Percentiles rank a stretch among this genome's conserved stretches.
These are phyloP conservation scores for Todiramphus saurophagus DNA, from an alignment of 2,113 vertebrate species.

Conservation along the genomic window DNA sequence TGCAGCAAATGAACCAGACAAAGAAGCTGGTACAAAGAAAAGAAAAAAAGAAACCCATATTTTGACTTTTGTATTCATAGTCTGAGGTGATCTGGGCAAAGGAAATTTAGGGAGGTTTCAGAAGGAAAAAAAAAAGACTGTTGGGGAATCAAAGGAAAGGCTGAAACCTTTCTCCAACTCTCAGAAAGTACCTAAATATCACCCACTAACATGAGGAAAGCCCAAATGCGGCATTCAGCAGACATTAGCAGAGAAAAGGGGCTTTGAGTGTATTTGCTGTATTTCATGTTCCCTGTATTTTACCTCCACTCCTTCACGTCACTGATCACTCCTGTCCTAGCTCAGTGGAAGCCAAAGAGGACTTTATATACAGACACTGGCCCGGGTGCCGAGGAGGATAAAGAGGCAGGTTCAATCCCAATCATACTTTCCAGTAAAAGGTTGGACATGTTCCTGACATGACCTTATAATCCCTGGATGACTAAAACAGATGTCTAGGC, in stretches of 20 bases:
- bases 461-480: conserved; percentile 46
- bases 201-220: not conserved
- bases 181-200: not conserved
- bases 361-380: not conserved
- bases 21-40: conserved; percentile 11
- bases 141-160: not conserved
- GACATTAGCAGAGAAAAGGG: not conserved
- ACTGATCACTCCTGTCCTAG: not conserved
- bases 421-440: conserved; percentile 37
- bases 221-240: not conserved
- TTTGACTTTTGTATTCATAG: not conserved
- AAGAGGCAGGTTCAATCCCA: not conserved
- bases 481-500: conserved; percentile 44
- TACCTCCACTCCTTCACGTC: not conserved
- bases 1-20: conserved; percentile 22
- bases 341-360: not conserved
- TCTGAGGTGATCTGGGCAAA: not conserved
- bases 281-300: not conserved
- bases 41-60: not conserved
- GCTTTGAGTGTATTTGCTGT: not conserved
- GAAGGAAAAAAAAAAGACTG: not conserved
- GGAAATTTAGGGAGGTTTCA: not conserved
- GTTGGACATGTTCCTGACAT: conserved; percentile 23
- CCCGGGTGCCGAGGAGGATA: not conserved
- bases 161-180: not conserved